These are phyloP conservation scores for Butorides virescens DNA, from an alignment of 2,113 vertebrate species.

Conservation along the genomic window DNA sequence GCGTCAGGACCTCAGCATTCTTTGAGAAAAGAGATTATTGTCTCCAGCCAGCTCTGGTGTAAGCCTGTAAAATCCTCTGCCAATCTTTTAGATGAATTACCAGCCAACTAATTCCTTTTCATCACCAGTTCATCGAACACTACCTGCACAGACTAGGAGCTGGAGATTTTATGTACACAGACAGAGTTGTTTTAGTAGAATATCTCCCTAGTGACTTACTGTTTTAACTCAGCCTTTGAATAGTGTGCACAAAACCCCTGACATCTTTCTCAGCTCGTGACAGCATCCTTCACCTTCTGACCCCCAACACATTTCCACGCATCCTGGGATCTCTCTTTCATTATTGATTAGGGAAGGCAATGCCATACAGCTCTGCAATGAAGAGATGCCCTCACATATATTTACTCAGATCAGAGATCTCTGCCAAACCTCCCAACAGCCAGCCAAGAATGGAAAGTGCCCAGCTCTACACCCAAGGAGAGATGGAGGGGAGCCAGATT, in stretches of 20 bases:
- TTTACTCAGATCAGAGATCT: constrained; percentile 49
- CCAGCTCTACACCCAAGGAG: constrained; percentile 47
- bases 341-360: constrained; percentile 54
- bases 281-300: constrained; percentile 48
- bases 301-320: constrained; percentile 34
- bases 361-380: not conserved
- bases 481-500: constrained; percentile 54
- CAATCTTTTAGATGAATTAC: constrained; percentile 67
- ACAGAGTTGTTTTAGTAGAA: constrained; percentile 5
- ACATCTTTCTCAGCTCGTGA: constrained; percentile 46
- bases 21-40: constrained; percentile 53
- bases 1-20: constrained; percentile 62
- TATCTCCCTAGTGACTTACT: constrained; percentile 15
- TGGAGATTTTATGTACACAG: constrained; percentile 10
- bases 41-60: constrained; percentile 60
- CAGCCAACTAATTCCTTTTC: constrained; percentile 59
- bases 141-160: constrained; percentile 55
- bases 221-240: constrained; percentile 36
- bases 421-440: constrained; percentile 49
- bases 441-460: constrained; percentile 61
- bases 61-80: constrained; percentile 65
- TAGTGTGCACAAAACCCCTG: constrained; percentile 15
- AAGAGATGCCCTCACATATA: constrained; percentile 45
- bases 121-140: constrained; percentile 52
- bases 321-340: constrained; percentile 23